Percentiles rank a stretch among this genome's conserved stretches.
Conservation (phyloP, 2,797 vertebrate genomes). For the Pelobates cultripes region DNA sequence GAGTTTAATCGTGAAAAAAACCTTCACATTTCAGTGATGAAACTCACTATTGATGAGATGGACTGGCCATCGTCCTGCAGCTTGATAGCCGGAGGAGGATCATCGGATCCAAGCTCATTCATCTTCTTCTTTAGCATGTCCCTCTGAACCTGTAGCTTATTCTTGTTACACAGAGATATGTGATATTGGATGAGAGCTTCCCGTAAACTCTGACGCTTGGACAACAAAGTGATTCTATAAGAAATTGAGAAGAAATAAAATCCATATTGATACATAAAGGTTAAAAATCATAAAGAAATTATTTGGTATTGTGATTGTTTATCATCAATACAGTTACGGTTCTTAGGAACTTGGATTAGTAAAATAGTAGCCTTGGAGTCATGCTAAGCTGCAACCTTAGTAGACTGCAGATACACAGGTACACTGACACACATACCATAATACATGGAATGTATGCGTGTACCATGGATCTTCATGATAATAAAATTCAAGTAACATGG, state of each 20-base stretch:
- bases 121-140: conserved; percentile 80
- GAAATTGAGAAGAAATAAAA: not conserved
- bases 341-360: too few relatives aligned
- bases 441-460: too few relatives aligned
- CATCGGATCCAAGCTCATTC: conserved; percentile 72
- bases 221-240: conserved; percentile 85
- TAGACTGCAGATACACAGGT: too few relatives aligned
- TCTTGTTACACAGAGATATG: conserved; percentile 77
- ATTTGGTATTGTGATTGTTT: not conserved
- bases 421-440: too few relatives aligned
- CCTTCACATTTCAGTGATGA: not conserved
- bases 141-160: conserved; percentile 84
- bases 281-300: not conserved
- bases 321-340: not conserved
- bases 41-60: conserved; percentile 74
- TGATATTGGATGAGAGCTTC: conserved; percentile 83
- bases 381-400: too few relatives aligned
- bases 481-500: too few relatives aligned
- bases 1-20: too few relatives aligned
- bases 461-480: too few relatives aligned
- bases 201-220: conserved; percentile 84
- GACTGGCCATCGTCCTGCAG: conserved; percentile 77
- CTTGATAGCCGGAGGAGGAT: conserved; percentile 72
- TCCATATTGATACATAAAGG: not conserved
- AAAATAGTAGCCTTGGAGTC: too few relatives aligned